These are phyloP conservation scores for Drosophila yooni DNA, from an alignment of 2,888 invertebrate genomes.

Conservation along the genomic window DNA sequence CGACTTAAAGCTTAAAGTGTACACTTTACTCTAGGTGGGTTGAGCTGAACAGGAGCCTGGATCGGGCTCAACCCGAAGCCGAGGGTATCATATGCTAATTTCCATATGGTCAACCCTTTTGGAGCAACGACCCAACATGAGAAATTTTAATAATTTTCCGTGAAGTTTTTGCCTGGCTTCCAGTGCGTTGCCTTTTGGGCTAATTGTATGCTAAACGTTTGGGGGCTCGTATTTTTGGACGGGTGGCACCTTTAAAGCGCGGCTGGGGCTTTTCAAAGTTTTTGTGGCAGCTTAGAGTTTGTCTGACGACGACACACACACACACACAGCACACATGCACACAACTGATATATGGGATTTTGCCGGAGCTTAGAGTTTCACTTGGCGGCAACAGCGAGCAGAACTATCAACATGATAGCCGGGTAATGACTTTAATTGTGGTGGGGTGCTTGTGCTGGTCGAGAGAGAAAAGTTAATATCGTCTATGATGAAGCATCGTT, in stretches of 20 bases:
- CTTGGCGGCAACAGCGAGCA: constrained; percentile 19
- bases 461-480: constrained; percentile 47
- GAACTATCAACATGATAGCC: constrained; percentile 73
- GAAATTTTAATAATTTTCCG: constrained; percentile 80
- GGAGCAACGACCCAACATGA: constrained; percentile 53
- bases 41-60: background rate
- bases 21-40: constrained; percentile 9
- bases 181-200: constrained; percentile 69
- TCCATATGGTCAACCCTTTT: constrained; percentile 82
- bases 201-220: constrained; percentile 82
- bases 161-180: constrained; percentile 72
- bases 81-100: constrained; percentile 80
- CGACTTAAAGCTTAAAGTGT: constrained; percentile 67
- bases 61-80: constrained; percentile 29
- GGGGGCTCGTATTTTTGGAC: constrained; percentile 31
- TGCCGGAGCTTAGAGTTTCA: constrained; percentile 39
- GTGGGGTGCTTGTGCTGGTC: constrained; percentile 28
- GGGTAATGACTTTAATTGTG: constrained; percentile 80
- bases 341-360: constrained; percentile 58
- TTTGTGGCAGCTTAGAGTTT: constrained; percentile 69
- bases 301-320: constrained; percentile 28
- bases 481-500: constrained; percentile 41
- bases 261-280: constrained; percentile 58
- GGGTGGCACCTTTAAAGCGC: constrained; percentile 31
- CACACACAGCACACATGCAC: background rate